Conservation (phyloP, 2,888 invertebrate genomes). For the Leptinotarsa rubiginosa region DNA sequence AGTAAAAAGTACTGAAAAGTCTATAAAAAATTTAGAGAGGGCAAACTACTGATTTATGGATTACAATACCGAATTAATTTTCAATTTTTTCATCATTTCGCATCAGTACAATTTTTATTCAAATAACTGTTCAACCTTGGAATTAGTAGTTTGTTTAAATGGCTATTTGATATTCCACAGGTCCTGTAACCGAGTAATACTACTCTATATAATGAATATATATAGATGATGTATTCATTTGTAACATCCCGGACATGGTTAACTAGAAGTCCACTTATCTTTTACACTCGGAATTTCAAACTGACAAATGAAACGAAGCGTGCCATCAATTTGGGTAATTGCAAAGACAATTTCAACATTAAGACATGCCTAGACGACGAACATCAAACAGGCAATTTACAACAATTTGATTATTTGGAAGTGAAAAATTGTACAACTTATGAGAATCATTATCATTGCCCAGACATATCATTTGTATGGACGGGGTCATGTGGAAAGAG, state of each 20-base stretch:
- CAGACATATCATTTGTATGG: not conserved
- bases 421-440: constrained; percentile 23
- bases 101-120: too few species aligned
- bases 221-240: constrained; percentile 58
- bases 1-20: too few species aligned
- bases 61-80: too few species aligned
- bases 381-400: constrained; percentile 21
- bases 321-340: constrained; percentile 43
- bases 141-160: too few species aligned
- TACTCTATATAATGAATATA: constrained; percentile 12
- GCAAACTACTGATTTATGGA: too few species aligned
- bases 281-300: constrained; percentile 58
- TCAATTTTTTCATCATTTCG: too few species aligned
- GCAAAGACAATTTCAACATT: constrained; percentile 39
- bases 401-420: constrained; percentile 27
- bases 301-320: constrained; percentile 44
- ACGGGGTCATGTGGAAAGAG: not conserved
- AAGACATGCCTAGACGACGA: constrained; percentile 33
- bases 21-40: too few species aligned
- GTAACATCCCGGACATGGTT: constrained; percentile 64
- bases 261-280: constrained; percentile 59
- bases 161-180: too few species aligned
- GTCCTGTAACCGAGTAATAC: too few species aligned
- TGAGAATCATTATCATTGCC: constrained; percentile 14
- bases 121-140: too few species aligned